Evolutionary conservation across 2,797 vertebrate species (phyloP).

Genomic region (Centropyge bicolor): DNA sequence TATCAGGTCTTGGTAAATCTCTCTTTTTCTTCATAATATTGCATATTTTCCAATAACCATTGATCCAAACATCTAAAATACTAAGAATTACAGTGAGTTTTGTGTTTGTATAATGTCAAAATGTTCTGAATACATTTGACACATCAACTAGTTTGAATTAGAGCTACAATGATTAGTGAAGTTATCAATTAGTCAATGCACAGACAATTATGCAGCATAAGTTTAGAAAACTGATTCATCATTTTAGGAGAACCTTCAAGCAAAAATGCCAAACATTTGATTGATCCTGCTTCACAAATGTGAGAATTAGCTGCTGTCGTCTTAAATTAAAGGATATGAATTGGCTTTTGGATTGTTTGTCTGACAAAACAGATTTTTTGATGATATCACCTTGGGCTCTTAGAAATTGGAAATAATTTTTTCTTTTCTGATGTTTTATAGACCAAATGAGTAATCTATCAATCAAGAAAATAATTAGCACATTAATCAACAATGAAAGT

Average conservation of each 20-base stretch:
- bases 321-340: too few species aligned
- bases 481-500: background rate
- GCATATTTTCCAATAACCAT: background rate
- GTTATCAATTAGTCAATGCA: background rate
- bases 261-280: background rate
- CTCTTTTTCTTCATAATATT: background rate
- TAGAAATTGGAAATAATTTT: background rate
- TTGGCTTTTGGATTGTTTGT: background rate
- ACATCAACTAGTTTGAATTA: background rate
- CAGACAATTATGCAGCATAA: too few species aligned
- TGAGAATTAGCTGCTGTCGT: background rate
- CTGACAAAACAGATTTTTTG: background rate
- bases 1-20: background rate
- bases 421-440: background rate
- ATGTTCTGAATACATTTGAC: background rate
- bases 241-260: background rate
- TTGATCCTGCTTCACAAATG: background rate
- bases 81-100: background rate
- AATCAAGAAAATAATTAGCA: background rate
- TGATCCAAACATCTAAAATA: background rate
- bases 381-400: background rate
- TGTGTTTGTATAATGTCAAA: constrained; percentile 2
- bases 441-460: background rate
- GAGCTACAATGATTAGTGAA: background rate
- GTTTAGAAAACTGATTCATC: background rate